Evolutionary conservation across 2,113 vertebrate genomes (phyloP).

Genomic region (Alectura lathami): DNA sequence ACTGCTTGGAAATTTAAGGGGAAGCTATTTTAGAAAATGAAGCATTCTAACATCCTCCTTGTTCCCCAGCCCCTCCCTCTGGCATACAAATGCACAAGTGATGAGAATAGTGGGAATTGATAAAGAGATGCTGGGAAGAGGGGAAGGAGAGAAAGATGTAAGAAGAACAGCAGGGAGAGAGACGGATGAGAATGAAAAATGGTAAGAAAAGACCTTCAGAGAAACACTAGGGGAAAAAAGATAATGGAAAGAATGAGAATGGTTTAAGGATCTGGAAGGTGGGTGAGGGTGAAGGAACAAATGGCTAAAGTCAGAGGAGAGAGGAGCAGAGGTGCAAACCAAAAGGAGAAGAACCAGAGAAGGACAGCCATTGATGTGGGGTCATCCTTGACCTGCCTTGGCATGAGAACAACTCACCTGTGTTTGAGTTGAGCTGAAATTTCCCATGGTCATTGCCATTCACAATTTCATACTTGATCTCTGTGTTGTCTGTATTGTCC

Average conservation of each 20-base stretch:
- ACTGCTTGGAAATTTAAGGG: not conserved
- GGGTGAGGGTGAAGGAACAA: not conserved
- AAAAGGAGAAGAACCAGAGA: not conserved
- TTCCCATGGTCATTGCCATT: conserved; percentile 86
- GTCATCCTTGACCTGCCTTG: not conserved
- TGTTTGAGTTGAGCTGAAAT: conserved; percentile 84
- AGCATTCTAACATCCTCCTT: not conserved
- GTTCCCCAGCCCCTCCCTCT: not conserved
- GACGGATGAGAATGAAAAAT: not conserved
- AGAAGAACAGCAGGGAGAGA: not conserved
- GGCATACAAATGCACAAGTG: too few species aligned
- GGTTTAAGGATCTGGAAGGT: too few species aligned
- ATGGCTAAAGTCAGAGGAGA: not conserved
- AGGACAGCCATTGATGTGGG: not conserved
- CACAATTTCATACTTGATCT: conserved; percentile 82
- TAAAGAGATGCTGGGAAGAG: not conserved
- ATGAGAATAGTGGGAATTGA: not conserved
- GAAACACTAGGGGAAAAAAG: not conserved
- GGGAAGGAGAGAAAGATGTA: not conserved
- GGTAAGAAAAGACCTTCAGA: not conserved
- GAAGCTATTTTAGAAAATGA: not conserved
- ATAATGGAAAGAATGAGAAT: too few species aligned
- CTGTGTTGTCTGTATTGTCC: conserved; percentile 73
- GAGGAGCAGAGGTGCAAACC: not conserved
- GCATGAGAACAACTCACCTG: conserved; percentile 76